Percentiles rank a stretch among this genome's conserved stretches.
phyloP scores from a whole-genome alignment of 2,888 invertebrate species.

The Phaedon cochleariae region DNA sequence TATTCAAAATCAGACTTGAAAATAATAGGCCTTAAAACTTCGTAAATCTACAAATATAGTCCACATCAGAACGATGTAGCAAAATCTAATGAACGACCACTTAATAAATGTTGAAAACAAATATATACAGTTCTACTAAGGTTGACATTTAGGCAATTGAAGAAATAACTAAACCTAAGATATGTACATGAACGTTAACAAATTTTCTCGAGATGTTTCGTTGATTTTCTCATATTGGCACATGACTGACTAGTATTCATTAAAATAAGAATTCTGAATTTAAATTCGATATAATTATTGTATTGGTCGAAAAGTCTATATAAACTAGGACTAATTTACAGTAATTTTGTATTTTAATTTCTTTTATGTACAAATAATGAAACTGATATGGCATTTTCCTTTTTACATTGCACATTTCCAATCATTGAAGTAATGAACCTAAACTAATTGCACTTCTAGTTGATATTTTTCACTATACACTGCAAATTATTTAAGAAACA shows the following conservation, averaged over 20 bases:
- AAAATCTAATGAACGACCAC: not conserved
- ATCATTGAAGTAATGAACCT: conserved; percentile 9
- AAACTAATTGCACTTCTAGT: no score
- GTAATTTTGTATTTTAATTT: conserved; percentile 31
- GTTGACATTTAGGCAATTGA: conserved; percentile 7
- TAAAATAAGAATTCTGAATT: conserved; percentile 37
- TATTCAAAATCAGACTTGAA: conserved; percentile 21
- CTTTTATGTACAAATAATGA: conserved; percentile 31
- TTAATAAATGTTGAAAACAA: conserved; percentile 50
- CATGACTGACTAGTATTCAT: conserved; percentile 50
- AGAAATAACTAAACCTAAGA: conserved; percentile 42
- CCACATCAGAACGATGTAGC: conserved; percentile 15
- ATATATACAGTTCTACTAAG: conserved; percentile 29
- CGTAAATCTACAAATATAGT: not conserved
- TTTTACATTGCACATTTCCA: conserved; percentile 37
- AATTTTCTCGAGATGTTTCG: conserved; percentile 54
- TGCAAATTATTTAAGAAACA: no score
- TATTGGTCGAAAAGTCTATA: conserved; percentile 48
- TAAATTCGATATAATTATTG: conserved; percentile 53
- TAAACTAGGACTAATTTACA: conserved; percentile 27
- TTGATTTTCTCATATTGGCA: conserved; percentile 54
- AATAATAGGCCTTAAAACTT: conserved; percentile 5
- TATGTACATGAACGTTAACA: conserved; percentile 55
- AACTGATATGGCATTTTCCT: conserved; percentile 34
- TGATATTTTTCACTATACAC: no score